A percentile compares a stretch with the other conserved stretches of the same genome.
phyloP scores from a whole-genome alignment of 2,113 vertebrate species.

The Leucosticte australis region DNA sequence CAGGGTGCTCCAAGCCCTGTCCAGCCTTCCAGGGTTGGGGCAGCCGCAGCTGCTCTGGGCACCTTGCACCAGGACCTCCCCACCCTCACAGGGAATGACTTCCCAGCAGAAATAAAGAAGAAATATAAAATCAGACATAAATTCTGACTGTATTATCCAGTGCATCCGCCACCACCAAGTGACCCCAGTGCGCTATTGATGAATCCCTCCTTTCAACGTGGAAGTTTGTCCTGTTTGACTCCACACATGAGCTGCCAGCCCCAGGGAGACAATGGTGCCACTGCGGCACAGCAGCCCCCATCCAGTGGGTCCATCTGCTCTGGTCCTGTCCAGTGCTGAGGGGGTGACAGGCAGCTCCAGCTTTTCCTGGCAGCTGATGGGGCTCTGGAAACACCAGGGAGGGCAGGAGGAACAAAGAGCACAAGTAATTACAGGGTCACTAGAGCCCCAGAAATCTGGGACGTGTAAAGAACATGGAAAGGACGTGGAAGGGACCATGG shows the following conservation, averaged over 20 bases:
- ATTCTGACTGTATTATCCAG: background rate
- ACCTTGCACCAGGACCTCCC: accelerated
- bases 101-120: background rate
- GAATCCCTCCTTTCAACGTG: background rate
- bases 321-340: background rate
- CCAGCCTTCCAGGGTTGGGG: background rate
- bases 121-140: background rate
- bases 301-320: background rate
- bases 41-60: background rate
- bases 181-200: background rate
- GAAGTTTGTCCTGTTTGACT: background rate
- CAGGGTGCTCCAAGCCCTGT: accelerated
- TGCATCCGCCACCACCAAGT: background rate
- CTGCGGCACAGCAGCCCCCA: accelerated
- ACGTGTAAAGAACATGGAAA: background rate
- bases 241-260: background rate
- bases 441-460: background rate
- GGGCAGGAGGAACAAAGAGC: background rate
- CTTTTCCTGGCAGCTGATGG: background rate
- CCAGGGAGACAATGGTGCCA: accelerated
- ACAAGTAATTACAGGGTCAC: background rate
- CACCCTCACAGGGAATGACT: background rate
- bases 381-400: background rate
- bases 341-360: background rate
- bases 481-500: background rate